Base-by-base conservation (phyloP, 1,140 invertebrate genomes). In the Berghia stephanieae region DNA sequence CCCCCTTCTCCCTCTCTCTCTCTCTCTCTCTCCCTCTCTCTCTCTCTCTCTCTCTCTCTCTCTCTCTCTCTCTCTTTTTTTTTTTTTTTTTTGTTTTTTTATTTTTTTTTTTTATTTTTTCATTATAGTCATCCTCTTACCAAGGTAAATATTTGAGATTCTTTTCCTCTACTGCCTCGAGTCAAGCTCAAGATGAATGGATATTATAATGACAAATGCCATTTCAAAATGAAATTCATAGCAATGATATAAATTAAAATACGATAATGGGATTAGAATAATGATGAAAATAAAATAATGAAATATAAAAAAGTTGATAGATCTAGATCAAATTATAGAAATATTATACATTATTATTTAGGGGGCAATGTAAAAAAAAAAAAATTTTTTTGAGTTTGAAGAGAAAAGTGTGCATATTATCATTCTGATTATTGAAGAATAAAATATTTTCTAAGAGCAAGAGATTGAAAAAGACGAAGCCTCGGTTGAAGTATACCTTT, bases 11-110 rank as follows among this genome's bases (percentile, higher is more conserved):
- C 27, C 40, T 40, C 34, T n/a, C 34, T 71, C 34, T 71, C 44
- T 52, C 16, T 72, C 44, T 72, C 5, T 72, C 43, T 34, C 42
- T 72, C 70, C 52, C 16, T 72, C 70, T 72, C 16, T 72, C n/a
- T 72, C 42, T 72, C 70, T 72, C 16, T 72, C 70, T 52, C 16
- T 72, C 31, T 72, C 5, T 72, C n/a, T 52, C 42, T 72, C 70
- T 24, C 40, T 42, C 21, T 71, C 68, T 44, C 34, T 71, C 68
- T 71, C 4, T 38, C 40, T n/a, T 24, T 24, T 60, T 10, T 31
- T n/a, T 31, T 60, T 5, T 18, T 27, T 63, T 63, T 31, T n/a
- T 67, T 4, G 38, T n/a, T 10, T 67, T 38, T 38, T 40, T 67
- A n/a, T 18, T 27, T 67, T 21, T 67, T n/a, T 38, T 40, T 38